These are phyloP conservation scores for Reinhardtius hippoglossoides DNA, from an alignment of 2,113 vertebrate species.

Conservation along the genomic window DNA sequence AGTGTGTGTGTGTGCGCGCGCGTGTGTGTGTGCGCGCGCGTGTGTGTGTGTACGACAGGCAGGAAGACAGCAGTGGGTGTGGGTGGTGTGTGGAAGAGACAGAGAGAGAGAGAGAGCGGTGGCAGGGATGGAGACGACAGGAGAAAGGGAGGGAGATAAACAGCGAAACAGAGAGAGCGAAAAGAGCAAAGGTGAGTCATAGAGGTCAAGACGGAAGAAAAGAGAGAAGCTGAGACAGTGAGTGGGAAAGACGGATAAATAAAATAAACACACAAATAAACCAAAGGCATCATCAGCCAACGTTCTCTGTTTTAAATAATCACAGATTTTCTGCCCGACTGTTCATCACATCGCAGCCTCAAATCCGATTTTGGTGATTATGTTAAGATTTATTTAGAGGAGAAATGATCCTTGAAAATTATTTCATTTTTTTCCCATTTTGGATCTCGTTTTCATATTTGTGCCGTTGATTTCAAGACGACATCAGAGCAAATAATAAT, in stretches of 20 bases:
- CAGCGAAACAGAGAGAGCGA: conserved; percentile 12
- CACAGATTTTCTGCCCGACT: background rate
- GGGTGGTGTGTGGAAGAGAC: conserved; percentile 26
- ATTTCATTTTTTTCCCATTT: background rate
- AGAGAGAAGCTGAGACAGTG: background rate
- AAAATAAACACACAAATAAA: conserved; percentile 6
- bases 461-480: background rate
- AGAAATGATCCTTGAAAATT: background rate
- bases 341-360: conserved; percentile 3
- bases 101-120: background rate
- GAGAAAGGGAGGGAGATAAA: background rate
- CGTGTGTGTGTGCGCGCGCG: conserved; percentile 11
- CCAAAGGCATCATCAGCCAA: conserved; percentile 9
- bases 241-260: background rate
- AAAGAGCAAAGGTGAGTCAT: conserved; percentile 54
- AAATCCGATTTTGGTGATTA: background rate
- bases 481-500: background rate
- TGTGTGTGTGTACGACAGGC: conserved; percentile 28
- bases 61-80: conserved; percentile 54
- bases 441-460: background rate
- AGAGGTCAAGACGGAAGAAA: background rate
- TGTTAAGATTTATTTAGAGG: no score
- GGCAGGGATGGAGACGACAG: conserved; percentile 16
- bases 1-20: conserved; percentile 15
- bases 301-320: conserved; percentile 10